Evolutionary conservation across 2,797 vertebrate genomes (phyloP).

Genomic region (Danio jaintianensis): DNA sequence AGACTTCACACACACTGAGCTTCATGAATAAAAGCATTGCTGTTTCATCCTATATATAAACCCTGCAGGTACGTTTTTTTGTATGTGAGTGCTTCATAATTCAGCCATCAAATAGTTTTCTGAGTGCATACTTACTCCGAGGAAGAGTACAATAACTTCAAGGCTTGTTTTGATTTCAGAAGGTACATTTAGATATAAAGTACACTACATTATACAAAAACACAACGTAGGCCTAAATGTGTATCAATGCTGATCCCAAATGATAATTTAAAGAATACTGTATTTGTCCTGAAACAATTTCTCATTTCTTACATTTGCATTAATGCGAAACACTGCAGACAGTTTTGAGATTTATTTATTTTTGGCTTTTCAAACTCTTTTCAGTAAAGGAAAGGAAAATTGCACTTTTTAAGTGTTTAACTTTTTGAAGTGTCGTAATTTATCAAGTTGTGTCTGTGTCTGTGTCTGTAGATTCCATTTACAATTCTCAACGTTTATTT

Average conservation of each 20-base stretch:
- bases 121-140: conserved; percentile 6
- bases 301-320: background rate
- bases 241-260: background rate
- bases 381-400: too few species aligned
- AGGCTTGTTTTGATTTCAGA: conserved; percentile 12
- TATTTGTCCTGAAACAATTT: background rate
- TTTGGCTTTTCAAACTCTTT: too few species aligned
- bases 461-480: too few species aligned
- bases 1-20: background rate
- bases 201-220: background rate
- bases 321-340: too few species aligned
- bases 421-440: too few species aligned
- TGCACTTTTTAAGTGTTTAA: too few species aligned
- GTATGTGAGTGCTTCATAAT: conserved; percentile 26
- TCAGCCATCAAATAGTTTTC: background rate
- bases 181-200: conserved; percentile 12
- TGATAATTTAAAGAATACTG: background rate
- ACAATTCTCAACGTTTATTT: too few species aligned
- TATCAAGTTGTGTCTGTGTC: too few species aligned
- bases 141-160: conserved; percentile 14
- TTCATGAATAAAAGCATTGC: background rate
- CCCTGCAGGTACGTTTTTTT: conserved; percentile 34
- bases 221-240: background rate
- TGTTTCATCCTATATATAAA: conserved; percentile 1
- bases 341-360: too few species aligned